These are phyloP conservation scores for Siniperca obscura DNA, from an alignment of 2,797 vertebrate species.

Conservation along the genomic window DNA sequence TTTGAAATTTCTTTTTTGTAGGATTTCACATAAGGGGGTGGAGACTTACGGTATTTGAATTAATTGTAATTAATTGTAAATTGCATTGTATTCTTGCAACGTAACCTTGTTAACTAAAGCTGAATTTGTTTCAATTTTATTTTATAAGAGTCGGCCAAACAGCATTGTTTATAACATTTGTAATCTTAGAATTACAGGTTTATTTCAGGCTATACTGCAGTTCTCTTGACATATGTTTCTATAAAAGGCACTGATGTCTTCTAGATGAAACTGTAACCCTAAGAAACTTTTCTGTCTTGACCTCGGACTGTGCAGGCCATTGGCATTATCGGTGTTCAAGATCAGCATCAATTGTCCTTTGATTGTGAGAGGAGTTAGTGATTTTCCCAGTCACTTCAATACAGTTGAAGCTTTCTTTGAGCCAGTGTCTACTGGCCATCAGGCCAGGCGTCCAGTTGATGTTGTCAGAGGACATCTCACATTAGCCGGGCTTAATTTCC, in stretches of 20 bases:
- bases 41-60: neutral
- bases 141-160: too few relatives aligned
- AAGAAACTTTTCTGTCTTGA: too few relatives aligned
- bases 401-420: neutral
- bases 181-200: neutral
- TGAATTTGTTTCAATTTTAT: too few relatives aligned
- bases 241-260: neutral
- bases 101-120: too few relatives aligned
- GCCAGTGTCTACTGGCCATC: neutral
- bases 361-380: neutral
- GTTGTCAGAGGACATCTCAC: neutral
- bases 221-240: neutral
- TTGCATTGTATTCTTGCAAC: too few relatives aligned
- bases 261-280: neutral
- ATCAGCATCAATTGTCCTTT: neutral
- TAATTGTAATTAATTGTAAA: neutral
- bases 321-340: too few relatives aligned
- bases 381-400: neutral
- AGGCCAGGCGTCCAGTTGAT: neutral
- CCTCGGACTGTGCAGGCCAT: too few relatives aligned
- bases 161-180: too few relatives aligned
- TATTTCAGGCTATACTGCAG: neutral
- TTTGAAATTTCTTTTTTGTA: neutral
- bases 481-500: neutral
- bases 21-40: neutral